Evolutionary conservation across 2,888 invertebrate species (phyloP).

Genomic region (Troilus luridus): DNA sequence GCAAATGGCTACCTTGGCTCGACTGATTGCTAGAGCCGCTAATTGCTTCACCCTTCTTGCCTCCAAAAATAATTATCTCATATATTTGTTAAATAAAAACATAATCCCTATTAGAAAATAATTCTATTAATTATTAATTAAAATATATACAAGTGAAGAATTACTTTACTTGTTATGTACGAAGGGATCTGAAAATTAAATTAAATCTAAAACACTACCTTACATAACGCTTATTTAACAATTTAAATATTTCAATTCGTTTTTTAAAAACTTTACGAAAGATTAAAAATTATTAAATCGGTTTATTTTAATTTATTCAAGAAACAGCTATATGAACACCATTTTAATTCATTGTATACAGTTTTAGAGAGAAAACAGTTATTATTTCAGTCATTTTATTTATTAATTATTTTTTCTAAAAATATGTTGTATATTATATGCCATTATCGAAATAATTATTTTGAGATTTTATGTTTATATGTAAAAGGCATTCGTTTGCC

Average conservation of each 20-base stretch:
- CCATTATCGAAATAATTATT: not conserved
- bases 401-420: not conserved
- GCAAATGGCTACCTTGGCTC: constrained; percentile 24
- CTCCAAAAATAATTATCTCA: not conserved
- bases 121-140: not conserved
- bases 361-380: too few relatives aligned
- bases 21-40: not conserved
- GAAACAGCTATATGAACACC: not conserved
- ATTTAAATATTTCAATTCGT: not conserved
- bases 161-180: not conserved
- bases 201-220: not conserved
- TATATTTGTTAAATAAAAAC: not conserved
- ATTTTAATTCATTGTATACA: not conserved
- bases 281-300: not conserved
- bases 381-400: too few relatives aligned
- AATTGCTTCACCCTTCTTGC: not conserved
- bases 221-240: not conserved
- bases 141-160: not conserved
- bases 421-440: not conserved
- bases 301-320: not conserved
- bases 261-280: not conserved
- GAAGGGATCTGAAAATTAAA: not conserved
- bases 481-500: not conserved
- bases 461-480: not conserved
- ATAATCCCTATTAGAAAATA: not conserved